Evolutionary conservation across 2,113 vertebrate species (phyloP), one percentile per base, ranked within the genome.

Genomic region (Percopsis transmontana): DNA sequence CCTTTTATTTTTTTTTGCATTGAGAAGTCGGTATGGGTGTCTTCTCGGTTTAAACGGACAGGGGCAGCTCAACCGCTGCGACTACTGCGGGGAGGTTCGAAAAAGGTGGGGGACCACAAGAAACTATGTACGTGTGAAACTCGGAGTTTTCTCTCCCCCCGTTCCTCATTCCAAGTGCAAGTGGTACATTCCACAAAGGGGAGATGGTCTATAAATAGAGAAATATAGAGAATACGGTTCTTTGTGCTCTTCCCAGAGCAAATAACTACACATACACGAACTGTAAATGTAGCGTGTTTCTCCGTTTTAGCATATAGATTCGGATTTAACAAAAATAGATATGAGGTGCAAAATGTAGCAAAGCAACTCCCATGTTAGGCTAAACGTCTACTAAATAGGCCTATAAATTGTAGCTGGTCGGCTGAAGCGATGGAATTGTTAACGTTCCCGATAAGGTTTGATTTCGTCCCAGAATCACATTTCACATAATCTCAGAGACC

Each of bases 1-100:
- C 89, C 87, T 92, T 91, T 77, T 81, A 90, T 90, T 93, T 91
- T 70, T 58, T 88, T 58, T 94, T 95, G 94, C 94, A 94, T 95
- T 94, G 94, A 96, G 91, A 92, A 94, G 91, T 92, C 92, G 91
- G 93, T 93, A 94, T 94, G 95, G 91, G 95, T 95, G 95, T 97
- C 94, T 95, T 96, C 95, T 95, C 92, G 91, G 95, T 98, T 98
- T 99, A 97, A 98, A 97, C 95, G 94, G 93, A 93, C 95, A 92
- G 93, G 96, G 86, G 80, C 81, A 82, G 92, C 89, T 94, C 97
- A 96, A 91, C 81, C 88, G 89, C 87, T 78, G 81, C 87, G 83
- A 77, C 77, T 64, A 61, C 21, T 24, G 74, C 21, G 79, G 81
- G 85, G 87, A 60, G 81, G 70, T 83, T 80, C 51, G 51, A 56